phyloP scores from a whole-genome alignment of 1,140 invertebrate species.

The Tenebrio molitor region DNA sequence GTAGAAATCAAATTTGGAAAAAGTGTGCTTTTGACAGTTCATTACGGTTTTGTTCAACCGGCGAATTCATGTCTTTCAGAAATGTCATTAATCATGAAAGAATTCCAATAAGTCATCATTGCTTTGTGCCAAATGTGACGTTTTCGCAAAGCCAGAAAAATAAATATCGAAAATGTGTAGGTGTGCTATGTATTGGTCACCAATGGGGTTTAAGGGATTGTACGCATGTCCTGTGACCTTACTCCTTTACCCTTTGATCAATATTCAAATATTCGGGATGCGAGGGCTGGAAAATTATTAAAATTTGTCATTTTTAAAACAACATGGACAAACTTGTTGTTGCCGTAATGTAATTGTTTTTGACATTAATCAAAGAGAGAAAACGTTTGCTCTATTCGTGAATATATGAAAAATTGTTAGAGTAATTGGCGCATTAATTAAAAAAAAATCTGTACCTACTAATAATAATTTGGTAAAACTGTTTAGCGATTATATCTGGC shows the following conservation, averaged over 20 bases:
- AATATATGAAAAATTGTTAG: too few species aligned
- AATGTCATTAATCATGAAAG: constrained; percentile 5
- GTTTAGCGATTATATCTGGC: too few species aligned
- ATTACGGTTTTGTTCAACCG: constrained; percentile 1
- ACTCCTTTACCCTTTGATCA: constrained; percentile 44
- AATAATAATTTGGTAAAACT: too few species aligned
- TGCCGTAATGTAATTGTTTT: too few species aligned
- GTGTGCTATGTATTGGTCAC: constrained; percentile 39
- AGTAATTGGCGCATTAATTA: too few species aligned
- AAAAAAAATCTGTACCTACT: too few species aligned
- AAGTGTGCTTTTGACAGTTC: constrained; percentile 3
- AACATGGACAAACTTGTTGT: too few species aligned
- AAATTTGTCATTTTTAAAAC: neutral
- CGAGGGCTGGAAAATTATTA: neutral
- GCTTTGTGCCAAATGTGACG: constrained; percentile 10
- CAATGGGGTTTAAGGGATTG: constrained; percentile 42
- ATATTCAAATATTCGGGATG: constrained; percentile 53
- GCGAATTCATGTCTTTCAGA: neutral
- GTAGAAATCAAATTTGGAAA: too few species aligned
- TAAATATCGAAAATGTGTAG: constrained; percentile 9
- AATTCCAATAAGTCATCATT: constrained; percentile 20
- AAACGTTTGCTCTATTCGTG: too few species aligned
- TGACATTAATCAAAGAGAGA: too few species aligned
- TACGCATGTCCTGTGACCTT: constrained; percentile 52
- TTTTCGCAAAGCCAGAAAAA: neutral